Evolutionary conservation across 2,797 vertebrate genomes (phyloP).

Genomic region (Poeciliopsis infans): DNA sequence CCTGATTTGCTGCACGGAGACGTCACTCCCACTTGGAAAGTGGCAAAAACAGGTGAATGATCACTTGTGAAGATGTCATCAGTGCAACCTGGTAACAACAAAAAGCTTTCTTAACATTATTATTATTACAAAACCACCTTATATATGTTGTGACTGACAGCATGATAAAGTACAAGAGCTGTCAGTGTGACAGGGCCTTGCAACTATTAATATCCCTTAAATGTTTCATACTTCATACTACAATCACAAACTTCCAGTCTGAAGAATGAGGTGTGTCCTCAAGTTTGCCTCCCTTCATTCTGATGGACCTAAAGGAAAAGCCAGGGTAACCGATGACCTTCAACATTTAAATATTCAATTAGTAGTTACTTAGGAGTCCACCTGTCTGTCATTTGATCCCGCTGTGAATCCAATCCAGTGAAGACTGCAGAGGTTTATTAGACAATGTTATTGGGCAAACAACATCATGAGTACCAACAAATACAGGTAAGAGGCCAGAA

Average conservation of each 20-base stretch:
- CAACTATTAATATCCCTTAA: neutral
- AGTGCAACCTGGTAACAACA: slow-evolving; percentile 80
- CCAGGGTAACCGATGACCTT: neutral
- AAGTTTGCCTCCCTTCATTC: neutral
- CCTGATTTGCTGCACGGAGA: slow-evolving; percentile 79
- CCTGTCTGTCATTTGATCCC: neutral
- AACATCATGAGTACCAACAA: neutral
- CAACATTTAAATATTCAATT: neutral
- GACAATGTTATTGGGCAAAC: neutral
- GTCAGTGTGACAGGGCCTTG: neutral
- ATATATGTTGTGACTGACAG: neutral
- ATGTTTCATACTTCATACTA: neutral
- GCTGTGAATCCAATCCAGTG: neutral
- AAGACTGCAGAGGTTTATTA: neutral
- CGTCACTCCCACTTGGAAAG: slow-evolving; percentile 83
- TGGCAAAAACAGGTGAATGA: slow-evolving; percentile 88
- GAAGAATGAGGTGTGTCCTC: neutral
- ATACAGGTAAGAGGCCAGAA: neutral
- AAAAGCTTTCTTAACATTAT: neutral
- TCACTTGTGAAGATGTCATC: slow-evolving; percentile 88
- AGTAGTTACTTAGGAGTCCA: neutral
- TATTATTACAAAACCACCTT: neutral
- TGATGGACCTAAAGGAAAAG: neutral
- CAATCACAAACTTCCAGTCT: neutral
- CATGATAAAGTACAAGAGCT: neutral